phyloP scores from a whole-genome alignment of 2,113 vertebrate genomes.

The Nyctereutes procyonoides region DNA sequence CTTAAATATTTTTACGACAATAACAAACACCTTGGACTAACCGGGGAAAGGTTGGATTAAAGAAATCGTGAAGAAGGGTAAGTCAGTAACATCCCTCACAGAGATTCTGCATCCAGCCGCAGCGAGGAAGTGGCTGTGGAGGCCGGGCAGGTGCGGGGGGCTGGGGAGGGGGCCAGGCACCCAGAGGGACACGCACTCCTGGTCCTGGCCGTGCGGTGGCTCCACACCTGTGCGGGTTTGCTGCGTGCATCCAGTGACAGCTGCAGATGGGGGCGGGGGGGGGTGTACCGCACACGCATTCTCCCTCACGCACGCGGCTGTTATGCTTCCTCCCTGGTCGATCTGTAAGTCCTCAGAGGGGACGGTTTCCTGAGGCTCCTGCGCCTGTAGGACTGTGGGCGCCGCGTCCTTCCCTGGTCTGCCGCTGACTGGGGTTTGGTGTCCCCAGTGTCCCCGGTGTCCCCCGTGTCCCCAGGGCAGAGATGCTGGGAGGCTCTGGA shows the following conservation, averaged over 20 bases:
- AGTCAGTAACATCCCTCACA: background rate
- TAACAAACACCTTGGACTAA: background rate
- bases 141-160: background rate
- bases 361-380: background rate
- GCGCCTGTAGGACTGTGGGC: accelerated
- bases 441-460: too few species aligned
- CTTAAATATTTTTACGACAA: background rate
- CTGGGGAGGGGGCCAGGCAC: too few species aligned
- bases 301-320: background rate
- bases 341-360: accelerated
- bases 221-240: too few species aligned
- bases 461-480: too few species aligned
- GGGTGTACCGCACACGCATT: too few species aligned
- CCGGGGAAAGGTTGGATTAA: accelerated
- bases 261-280: background rate
- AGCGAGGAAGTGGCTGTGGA: background rate
- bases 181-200: accelerated
- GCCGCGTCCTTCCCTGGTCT: accelerated
- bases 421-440: background rate
- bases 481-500: too few species aligned
- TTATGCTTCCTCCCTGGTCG: accelerated
- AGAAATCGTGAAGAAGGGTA: background rate
- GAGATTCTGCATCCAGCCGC: background rate
- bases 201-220: background rate
- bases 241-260: accelerated